phyloP scores from a whole-genome alignment of 1,140 invertebrate genomes.

The Scaptodrosophila lebanonensis region DNA sequence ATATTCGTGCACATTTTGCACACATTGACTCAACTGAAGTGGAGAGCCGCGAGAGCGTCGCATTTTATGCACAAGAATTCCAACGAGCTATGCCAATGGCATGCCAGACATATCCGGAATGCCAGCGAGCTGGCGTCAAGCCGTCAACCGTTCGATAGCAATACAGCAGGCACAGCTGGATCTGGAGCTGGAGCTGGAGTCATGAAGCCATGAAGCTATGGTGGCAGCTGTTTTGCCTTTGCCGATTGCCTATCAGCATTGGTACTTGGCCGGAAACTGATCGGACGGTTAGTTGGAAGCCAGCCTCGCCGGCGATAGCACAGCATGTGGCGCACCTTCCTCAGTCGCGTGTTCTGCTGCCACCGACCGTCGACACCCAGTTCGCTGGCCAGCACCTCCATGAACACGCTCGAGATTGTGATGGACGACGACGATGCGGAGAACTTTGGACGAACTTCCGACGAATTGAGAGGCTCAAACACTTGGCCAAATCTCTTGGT shows the following conservation, averaged over 20 bases:
- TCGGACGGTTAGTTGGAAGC: no score
- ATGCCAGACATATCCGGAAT: no score
- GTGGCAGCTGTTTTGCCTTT: conserved; percentile 9
- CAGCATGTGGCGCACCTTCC: conserved; percentile 13
- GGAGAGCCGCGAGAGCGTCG: not conserved
- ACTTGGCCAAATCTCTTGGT: conserved; percentile 18
- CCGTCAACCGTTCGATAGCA: no score
- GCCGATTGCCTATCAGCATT: not conserved
- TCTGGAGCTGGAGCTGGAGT: not conserved
- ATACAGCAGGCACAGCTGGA: conserved; percentile 5
- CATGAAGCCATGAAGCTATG: no score
- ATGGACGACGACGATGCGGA: conserved; percentile 14
- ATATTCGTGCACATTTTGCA: conserved; percentile 32
- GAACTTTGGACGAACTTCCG: no score
- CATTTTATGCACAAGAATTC: conserved; percentile 3
- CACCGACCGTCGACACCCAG: not conserved
- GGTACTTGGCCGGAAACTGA: no score
- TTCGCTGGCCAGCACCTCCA: not conserved
- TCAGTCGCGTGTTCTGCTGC: not conserved
- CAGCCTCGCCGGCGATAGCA: no score
- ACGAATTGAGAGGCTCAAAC: not conserved
- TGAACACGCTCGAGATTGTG: conserved; percentile 16
- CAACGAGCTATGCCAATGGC: no score
- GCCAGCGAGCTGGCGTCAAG: not conserved
- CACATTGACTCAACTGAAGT: not conserved